Evolutionary conservation across 2,113 vertebrate species (phyloP).

Genomic region (Eclectus roratus): DNA sequence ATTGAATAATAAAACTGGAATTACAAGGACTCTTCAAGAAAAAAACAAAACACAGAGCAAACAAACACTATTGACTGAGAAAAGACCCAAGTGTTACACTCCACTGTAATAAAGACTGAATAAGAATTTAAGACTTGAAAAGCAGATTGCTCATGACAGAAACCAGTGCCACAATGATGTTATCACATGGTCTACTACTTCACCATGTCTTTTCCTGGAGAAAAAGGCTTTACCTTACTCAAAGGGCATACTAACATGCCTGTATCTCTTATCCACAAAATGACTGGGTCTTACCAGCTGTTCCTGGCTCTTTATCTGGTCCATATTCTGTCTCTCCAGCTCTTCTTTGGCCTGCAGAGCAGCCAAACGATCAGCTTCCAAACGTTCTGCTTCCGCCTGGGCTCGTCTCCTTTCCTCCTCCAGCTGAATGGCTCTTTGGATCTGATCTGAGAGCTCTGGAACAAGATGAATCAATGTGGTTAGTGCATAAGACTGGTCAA

Average conservation of each 20-base stretch:
- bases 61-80: neutral
- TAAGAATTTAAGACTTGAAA: neutral
- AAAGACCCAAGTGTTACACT: neutral
- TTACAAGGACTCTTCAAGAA: neutral
- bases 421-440: constrained; percentile 85
- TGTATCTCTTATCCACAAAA: neutral
- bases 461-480: neutral
- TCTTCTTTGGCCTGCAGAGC: constrained; percentile 95
- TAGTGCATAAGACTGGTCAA: neutral
- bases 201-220: neutral
- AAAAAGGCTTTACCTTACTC: neutral
- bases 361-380: constrained; percentile 90
- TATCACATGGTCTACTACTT: neutral
- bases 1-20: neutral
- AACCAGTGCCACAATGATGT: neutral
- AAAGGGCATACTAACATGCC: neutral
- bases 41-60: neutral
- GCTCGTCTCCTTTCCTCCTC: constrained; percentile 90
- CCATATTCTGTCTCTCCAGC: constrained; percentile 86
- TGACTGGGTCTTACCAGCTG: constrained; percentile 84
- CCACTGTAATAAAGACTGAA: neutral
- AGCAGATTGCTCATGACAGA: neutral
- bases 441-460: constrained; percentile 91
- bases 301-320: constrained; percentile 94
- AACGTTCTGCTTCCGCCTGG: constrained; percentile 87